Evolutionary conservation across 2,113 vertebrate species (phyloP), one percentile per base, ranked within the genome.

Genomic region (Barbus barbus): DNA sequence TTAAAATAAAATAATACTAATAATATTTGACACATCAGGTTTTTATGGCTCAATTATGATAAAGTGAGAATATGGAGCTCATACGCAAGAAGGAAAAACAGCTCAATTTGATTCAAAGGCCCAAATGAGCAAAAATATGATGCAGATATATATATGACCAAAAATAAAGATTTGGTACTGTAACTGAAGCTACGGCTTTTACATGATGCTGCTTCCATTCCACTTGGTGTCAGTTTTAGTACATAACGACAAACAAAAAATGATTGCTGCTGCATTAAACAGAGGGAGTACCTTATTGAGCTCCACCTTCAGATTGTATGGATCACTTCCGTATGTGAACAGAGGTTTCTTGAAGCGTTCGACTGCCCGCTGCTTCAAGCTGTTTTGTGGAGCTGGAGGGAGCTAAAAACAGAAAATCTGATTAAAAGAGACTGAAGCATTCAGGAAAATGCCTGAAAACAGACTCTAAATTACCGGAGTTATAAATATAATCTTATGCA

Each of bases 401-500:
- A 98, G 96, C 96, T 97, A 90, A 2, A 84, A 2, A 76, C 53
- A 46, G 16, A 22, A 28, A 46, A 53, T 0, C 51, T 46, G 65
- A 65, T 46, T 16, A 48, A 83, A 83, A 41, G 31, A 3, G 4
- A 20, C 2, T 38, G 22, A 9, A 75, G n/a, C 56, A 33, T 60
- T 8, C 2, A 3, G 72, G n/a, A 82, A 58, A 83, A 16, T 28
- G 22, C 95, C 95, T 96, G 90, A 1, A 84, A 5, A 18, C 8
- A 71, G 14, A 5, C 48, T 31, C 41, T 8, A 1, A 16, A 24
- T n/a, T 86, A 97, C 96, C 93, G 97, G 96, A 61, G 95, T 95
- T 90, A 97, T 95, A 85, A 94, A 97, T 87, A 98, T 93, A 84
- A 99, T 94, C 93, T 97, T 97, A 90, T 98, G 97, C 84, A 98